A percentile compares a stretch with the other conserved stretches of the same genome.
Conservation (phyloP, 2,888 invertebrate species). For the Colostygia pectinataria region DNA sequence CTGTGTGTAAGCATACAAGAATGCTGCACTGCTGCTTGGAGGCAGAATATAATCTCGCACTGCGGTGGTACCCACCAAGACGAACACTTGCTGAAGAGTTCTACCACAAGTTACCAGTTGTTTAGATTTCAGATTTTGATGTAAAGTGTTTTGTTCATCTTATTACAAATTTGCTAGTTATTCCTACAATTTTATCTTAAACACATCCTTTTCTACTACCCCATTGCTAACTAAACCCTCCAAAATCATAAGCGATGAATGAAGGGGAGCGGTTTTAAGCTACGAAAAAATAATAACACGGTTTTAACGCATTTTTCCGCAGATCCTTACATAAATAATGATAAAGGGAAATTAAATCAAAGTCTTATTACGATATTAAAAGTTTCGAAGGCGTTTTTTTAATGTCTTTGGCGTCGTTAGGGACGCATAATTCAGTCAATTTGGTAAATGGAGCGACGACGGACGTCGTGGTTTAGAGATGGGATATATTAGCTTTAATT, state of each 20-base stretch:
- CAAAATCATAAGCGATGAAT: slow-evolving; percentile 42
- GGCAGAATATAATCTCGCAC: too few relatives aligned
- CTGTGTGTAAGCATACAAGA: too few relatives aligned
- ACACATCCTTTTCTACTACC: background rate
- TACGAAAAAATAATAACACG: slow-evolving; percentile 69
- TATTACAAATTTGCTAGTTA: too few relatives aligned
- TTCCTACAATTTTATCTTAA: too few relatives aligned
- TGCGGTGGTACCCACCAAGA: too few relatives aligned
- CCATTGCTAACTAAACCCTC: slow-evolving; percentile 53
- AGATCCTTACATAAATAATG: slow-evolving; percentile 81
- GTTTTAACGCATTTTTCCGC: slow-evolving; percentile 74
- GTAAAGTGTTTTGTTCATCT: too few relatives aligned
- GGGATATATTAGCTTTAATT: background rate
- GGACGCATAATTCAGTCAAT: slow-evolving; percentile 80
- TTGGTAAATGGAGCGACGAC: slow-evolving; percentile 73
- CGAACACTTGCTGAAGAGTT: too few relatives aligned
- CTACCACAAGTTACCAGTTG: too few relatives aligned
- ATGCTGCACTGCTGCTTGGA: too few relatives aligned
- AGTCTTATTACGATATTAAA: slow-evolving; percentile 82
- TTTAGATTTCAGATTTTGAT: too few relatives aligned
- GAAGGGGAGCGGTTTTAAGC: slow-evolving; percentile 57
- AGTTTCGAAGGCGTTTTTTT: slow-evolving; percentile 77
- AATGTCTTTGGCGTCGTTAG: slow-evolving; percentile 75
- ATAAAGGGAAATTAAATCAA: slow-evolving; percentile 83
- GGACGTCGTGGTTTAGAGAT: slow-evolving; percentile 5